These are phyloP conservation scores for Trachelus troglodyta DNA, from an alignment of 2,888 invertebrate species.

Conservation along the genomic window DNA sequence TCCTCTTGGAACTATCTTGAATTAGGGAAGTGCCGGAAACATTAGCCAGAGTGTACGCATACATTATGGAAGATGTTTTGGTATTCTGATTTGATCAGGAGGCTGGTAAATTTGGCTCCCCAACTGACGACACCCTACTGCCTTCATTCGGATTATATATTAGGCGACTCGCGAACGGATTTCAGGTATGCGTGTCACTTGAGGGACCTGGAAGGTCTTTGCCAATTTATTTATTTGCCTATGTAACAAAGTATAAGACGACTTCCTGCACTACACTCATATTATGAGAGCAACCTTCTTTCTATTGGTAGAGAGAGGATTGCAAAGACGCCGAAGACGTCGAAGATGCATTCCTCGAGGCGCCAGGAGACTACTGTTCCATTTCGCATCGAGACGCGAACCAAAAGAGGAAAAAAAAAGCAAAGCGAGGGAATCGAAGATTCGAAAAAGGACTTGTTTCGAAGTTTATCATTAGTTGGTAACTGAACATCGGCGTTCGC, in stretches of 20 bases:
- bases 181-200: no score
- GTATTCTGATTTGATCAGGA: neutral
- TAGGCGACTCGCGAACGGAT: no score
- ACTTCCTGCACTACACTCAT: no score
- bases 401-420: conserved; percentile 23
- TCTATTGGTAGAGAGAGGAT: no score
- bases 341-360: no score
- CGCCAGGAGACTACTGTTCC: no score
- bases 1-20: conserved; percentile 23
- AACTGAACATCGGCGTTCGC: conserved; percentile 43
- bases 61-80: no score
- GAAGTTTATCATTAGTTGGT: conserved; percentile 62
- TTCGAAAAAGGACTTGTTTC: conserved; percentile 49
- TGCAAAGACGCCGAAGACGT: conserved; percentile 23
- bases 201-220: no score
- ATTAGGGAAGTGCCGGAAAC: conserved; percentile 45
- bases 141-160: no score
- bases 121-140: neutral
- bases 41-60: conserved; percentile 23
- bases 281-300: no score
- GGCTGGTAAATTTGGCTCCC: neutral
- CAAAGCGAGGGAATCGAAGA: conserved; percentile 24
- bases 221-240: no score
- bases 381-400: neutral
- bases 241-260: no score